These are phyloP conservation scores for Chaetops frenatus DNA, from an alignment of 2,113 vertebrate species.

Conservation along the genomic window DNA sequence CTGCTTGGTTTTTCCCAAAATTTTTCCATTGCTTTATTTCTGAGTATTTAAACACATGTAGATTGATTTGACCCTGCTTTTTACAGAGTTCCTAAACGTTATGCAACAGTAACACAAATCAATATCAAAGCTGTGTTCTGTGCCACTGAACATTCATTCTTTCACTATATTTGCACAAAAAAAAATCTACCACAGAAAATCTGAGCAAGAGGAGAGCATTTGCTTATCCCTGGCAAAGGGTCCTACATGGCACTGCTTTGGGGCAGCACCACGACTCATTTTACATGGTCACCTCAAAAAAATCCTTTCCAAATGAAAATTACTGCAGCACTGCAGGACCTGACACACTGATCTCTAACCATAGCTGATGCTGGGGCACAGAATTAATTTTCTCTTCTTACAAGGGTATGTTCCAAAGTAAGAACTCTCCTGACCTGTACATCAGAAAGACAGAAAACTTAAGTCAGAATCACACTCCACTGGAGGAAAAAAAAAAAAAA, in stretches of 20 bases:
- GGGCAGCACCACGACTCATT: background rate
- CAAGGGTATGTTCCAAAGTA: background rate
- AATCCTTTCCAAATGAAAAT: background rate
- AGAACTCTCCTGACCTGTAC: background rate
- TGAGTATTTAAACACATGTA: conserved; percentile 21
- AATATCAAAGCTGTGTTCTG: background rate
- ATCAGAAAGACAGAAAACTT: background rate
- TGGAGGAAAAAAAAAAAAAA: too few relatives aligned
- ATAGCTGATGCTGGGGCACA: background rate
- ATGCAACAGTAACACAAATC: background rate
- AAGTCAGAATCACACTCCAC: background rate
- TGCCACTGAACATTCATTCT: background rate
- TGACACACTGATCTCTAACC: background rate
- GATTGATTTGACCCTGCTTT: conserved; percentile 18
- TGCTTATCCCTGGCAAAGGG: background rate
- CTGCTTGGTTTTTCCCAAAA: background rate
- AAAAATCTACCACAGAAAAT: background rate
- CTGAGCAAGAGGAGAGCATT: background rate
- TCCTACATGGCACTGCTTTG: background rate
- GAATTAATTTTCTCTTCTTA: background rate
- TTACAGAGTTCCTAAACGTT: background rate
- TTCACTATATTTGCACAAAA: background rate
- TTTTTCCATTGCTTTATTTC: conserved; percentile 8
- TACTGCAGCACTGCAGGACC: background rate
- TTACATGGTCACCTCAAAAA: background rate